These are phyloP conservation scores for Macrobrachium nipponense DNA, from an alignment of 1,140 invertebrate species.

Conservation along the genomic window DNA sequence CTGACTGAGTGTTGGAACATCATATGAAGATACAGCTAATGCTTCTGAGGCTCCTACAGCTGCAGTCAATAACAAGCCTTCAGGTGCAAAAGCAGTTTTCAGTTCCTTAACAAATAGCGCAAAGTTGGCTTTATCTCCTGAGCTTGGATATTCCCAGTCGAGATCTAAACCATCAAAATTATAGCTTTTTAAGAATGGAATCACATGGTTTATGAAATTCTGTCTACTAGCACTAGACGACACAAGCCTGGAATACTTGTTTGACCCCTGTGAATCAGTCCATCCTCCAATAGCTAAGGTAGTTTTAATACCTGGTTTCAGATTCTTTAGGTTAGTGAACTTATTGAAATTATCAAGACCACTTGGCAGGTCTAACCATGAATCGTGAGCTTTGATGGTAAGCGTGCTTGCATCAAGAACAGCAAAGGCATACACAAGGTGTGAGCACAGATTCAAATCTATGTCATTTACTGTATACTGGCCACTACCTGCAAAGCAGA, in stretches of 20 bases:
- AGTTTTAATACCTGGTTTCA: slow-evolving; percentile 79
- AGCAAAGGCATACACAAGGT: slow-evolving; percentile 87
- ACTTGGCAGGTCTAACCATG: slow-evolving; percentile 75
- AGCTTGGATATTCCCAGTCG: slow-evolving; percentile 86
- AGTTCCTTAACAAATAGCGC: slow-evolving; percentile 77
- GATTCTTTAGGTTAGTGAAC: slow-evolving; percentile 73
- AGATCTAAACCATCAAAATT: slow-evolving; percentile 89
- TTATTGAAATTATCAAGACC: slow-evolving; percentile 56
- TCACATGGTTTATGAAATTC: slow-evolving; percentile 82
- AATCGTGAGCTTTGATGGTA: slow-evolving; percentile 78
- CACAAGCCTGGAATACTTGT: slow-evolving; percentile 66
- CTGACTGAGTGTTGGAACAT: slow-evolving; percentile 52
- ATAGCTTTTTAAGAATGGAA: slow-evolving; percentile 78
- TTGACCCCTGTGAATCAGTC: not conserved
- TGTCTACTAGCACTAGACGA: slow-evolving; percentile 79
- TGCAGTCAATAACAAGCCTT: slow-evolving; percentile 78
- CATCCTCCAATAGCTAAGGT: slow-evolving; percentile 72
- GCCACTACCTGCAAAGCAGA: slow-evolving; percentile 75
- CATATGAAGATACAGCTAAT: slow-evolving; percentile 32
- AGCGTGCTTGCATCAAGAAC: slow-evolving; percentile 79
- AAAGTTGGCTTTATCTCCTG: slow-evolving; percentile 76
- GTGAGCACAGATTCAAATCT: slow-evolving; percentile 80
- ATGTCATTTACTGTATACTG: slow-evolving; percentile 82
- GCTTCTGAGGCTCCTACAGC: slow-evolving; percentile 74
- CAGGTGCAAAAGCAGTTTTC: slow-evolving; percentile 80